Evolutionary conservation across 92 coral and sea anemone species (phyloP), one percentile per base, ranked within the genome.

Genomic region (Hydrozoanthus gracilis): DNA sequence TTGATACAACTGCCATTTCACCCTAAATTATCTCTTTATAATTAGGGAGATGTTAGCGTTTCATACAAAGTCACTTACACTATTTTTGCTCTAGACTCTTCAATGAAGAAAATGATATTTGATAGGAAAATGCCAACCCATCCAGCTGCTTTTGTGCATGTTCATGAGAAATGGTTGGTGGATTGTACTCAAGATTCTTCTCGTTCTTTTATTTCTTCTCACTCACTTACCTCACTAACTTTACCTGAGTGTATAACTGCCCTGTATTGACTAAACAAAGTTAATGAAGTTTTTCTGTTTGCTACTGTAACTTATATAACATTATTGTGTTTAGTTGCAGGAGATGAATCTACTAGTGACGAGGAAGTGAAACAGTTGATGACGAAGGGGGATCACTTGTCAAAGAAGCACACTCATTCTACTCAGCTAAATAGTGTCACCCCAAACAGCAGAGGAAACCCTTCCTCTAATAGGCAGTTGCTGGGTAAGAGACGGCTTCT

Each of bases 271-370:
- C 15, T n/a, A 64, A 35, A 15, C 1, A 8, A 64, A 64, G 70
- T 44, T 3, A 44, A 4, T 67, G 44, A 8, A 17, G 44, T n/a
- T 67, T 5, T 16, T 14, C 8, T 2, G 77, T 15, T 18, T 13
- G 15, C 4, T 73, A 44, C 3, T 73, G 12, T 3, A 8, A n/a
- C 15, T 44, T 2, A 44, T 2, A 5, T 39, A 83, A 5, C 4
- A 46, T 17, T 10, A 1, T 18, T 70, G 7, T 13, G 49, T 56
- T 44, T 50, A 44, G 17, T 70, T 82, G 35, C 75, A 89, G 92
- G 85, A 45, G 94, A 91, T 62, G 94, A 55, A 6, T 92, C 94
- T 2, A 89, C 92, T 44, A 92, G 95, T 87, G 95, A 92, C 62
- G 93, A 91, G 68, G 92, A 91, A 61, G 14, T 91, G n/a, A 91